Percentiles rank a stretch among this genome's conserved stretches.
These are phyloP conservation scores for Drosophila hydei DNA, from an alignment of 1,140 invertebrate species.

Conservation along the genomic window DNA sequence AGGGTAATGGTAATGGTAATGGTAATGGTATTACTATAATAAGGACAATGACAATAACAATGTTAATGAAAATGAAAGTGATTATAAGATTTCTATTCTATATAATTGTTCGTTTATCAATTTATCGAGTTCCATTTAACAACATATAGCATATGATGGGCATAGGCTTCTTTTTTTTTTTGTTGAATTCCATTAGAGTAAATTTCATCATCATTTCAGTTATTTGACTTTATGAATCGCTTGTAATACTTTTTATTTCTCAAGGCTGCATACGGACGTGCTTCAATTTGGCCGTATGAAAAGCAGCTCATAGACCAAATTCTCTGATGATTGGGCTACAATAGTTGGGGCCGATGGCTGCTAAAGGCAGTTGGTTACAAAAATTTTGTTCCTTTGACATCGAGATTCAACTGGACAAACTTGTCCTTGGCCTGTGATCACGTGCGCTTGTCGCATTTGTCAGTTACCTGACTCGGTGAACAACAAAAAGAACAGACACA, in stretches of 20 bases:
- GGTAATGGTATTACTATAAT: too few relatives aligned
- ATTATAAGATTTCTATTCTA: too few relatives aligned
- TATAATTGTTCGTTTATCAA: too few relatives aligned
- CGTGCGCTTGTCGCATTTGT: conserved; percentile 61
- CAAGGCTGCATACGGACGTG: neutral
- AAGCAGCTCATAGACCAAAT: neutral
- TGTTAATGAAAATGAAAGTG: neutral
- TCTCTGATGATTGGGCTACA: neutral
- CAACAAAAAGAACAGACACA: conserved; percentile 1
- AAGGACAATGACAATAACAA: neutral
- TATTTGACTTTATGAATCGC: neutral
- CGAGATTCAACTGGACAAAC: conserved; percentile 26
- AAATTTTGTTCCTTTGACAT: conserved; percentile 5
- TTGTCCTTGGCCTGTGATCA: conserved; percentile 43
- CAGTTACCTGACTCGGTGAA: conserved; percentile 18
- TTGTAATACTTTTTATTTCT: neutral
- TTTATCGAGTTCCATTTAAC: too few relatives aligned
- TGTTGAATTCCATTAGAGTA: neutral
- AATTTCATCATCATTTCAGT: conserved; percentile 1
- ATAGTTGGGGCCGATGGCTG: neutral
- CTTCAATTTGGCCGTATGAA: neutral
- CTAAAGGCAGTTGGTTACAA: neutral
- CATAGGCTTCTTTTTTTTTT: too few relatives aligned
- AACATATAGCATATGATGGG: too few relatives aligned
- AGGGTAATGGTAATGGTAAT: too few relatives aligned